A percentile compares a stretch with the other conserved stretches of the same genome.
These are phyloP conservation scores for Furcifer pardalis DNA, from an alignment of 2,797 vertebrate genomes.

Conservation along the genomic window DNA sequence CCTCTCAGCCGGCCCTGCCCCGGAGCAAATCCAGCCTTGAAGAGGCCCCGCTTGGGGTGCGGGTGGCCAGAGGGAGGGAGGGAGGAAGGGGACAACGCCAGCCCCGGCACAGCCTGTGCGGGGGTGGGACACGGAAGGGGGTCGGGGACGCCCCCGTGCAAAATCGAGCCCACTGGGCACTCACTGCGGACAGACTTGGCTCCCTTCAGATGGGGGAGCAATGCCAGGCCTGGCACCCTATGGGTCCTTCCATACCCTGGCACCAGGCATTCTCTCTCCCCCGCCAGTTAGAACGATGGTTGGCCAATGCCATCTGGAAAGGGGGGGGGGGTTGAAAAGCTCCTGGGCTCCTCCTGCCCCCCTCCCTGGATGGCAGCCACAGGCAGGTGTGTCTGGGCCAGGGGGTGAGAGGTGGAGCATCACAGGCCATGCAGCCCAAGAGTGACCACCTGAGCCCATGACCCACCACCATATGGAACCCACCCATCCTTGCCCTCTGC, in stretches of 20 bases:
- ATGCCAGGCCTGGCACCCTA: background rate
- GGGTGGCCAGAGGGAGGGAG: background rate
- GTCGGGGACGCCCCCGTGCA: background rate
- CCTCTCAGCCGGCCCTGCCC: conserved; percentile 5
- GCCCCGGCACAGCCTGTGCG: background rate
- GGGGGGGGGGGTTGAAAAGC: too few relatives aligned
- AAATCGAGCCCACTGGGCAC: background rate
- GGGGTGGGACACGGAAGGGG: background rate
- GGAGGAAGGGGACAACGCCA: background rate
- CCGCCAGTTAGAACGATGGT: too few relatives aligned
- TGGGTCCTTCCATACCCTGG: background rate
- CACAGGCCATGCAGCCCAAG: background rate
- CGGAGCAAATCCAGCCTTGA: conserved; percentile 19
- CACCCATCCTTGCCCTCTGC: background rate
- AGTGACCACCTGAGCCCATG: background rate
- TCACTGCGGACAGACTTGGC: background rate
- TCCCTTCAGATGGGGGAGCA: background rate
- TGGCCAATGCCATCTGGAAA: too few relatives aligned
- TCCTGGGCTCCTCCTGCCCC: too few relatives aligned
- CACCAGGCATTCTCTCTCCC: too few relatives aligned
- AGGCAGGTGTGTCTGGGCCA: too few relatives aligned
- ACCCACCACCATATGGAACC: too few relatives aligned
- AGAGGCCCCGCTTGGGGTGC: background rate
- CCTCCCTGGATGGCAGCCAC: background rate
- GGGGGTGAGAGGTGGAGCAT: too few relatives aligned